Base-by-base conservation (phyloP, 2,888 invertebrate species). In the Ophonus ardosiacus region DNA sequence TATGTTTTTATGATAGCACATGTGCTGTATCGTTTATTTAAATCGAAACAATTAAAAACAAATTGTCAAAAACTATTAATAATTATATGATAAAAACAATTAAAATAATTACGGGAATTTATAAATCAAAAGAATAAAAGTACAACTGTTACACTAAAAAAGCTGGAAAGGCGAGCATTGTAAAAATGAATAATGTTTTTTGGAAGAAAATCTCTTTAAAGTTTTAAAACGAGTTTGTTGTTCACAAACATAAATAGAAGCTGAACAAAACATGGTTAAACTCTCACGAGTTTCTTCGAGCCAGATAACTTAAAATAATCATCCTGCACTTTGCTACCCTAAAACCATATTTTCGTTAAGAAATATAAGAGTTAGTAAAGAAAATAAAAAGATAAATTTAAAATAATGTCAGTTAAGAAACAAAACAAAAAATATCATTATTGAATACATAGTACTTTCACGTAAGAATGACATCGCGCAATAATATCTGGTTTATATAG, bases 171-270 rank as follows among this genome's bases (percentile, higher is more conserved):
- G 13, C 17, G 8, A 63, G 5, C 13, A 8, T 21, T 18, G 21
- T 63, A 63, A 63, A 68, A 21, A 38, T 68, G 68, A 63, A 24
- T 21, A 24, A 68, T 68, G 31, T 38, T 15, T 68, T 68, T 68
- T 68, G 68, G 38, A 68, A 68, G 21, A 31, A 68, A 68, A 68
- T 68, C 38, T 38, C n/a, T 40, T 38, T 38, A 68, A 68, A 68
- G 68, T 68, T 68, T 68, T 68, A 38, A 63, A 68, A 68, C 68
- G 13, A 68, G 68, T 68, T 68, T 68, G 38, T 68, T 68, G 38
- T 38, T 68, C 38, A 38, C 68, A 31, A 38, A 68, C 68, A 38
- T 68, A 68, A 31, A 68, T 68, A 63, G 63, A 63, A 63, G 63
- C 24, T 38, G 31, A 68, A 15, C 13, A 68, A 68, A 38, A 68